A percentile compares a stretch with the other conserved stretches of the same genome.
phyloP scores from a whole-genome alignment of 2,888 invertebrate genomes.

The Archaeoteleia sp. region DNA sequence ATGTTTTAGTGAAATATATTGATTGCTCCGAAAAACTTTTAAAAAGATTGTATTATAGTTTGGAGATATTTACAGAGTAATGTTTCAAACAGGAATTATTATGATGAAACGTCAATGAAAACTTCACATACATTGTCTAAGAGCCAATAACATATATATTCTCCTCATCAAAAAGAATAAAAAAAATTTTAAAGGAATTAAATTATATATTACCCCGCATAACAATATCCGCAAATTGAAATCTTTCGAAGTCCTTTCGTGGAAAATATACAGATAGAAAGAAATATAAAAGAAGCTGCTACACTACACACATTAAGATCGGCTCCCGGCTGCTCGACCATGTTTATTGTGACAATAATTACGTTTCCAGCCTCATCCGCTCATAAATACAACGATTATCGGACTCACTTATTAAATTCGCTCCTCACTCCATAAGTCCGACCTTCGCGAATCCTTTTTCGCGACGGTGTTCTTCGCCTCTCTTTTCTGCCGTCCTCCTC shows the following conservation, averaged over 20 bases:
- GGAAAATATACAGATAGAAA: background rate
- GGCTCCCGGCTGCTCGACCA: constrained; percentile 50
- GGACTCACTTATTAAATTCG: constrained; percentile 70
- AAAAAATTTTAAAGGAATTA: no score
- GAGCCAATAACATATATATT: no score
- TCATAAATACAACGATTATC: constrained; percentile 73
- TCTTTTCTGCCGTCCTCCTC: constrained; percentile 25
- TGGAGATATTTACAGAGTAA: no score
- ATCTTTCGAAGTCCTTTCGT: no score
- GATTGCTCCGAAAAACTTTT: no score
- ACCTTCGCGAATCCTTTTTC: constrained; percentile 46
- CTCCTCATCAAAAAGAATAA: no score
- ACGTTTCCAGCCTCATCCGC: constrained; percentile 64
- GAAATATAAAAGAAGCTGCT: constrained; percentile 14
- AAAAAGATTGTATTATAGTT: no score
- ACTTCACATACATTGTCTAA: no score
- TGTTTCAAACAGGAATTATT: no score
- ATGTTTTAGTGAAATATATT: no score
- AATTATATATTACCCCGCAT: constrained; percentile 25
- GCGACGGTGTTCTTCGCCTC: constrained; percentile 37
- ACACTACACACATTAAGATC: constrained; percentile 33
- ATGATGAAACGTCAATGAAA: no score
- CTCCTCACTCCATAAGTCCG: constrained; percentile 48
- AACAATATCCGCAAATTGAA: constrained; percentile 38
- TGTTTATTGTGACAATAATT: constrained; percentile 72